Conservation (phyloP, 2,888 invertebrate genomes). For the Fissipunctia ypsillon region DNA sequence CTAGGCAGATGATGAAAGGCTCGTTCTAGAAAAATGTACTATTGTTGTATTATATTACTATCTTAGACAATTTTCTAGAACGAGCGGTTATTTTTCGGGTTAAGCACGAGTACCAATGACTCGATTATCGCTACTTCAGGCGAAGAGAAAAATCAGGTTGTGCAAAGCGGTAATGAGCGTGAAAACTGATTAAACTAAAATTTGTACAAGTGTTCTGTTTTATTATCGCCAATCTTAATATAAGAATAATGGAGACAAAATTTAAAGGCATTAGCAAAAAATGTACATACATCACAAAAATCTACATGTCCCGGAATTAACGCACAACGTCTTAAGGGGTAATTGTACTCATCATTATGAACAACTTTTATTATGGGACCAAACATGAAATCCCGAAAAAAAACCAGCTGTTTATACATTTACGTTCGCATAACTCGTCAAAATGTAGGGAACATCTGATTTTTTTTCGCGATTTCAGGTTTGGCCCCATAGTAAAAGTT, state of each 20-base stretch:
- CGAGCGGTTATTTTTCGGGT: not conserved
- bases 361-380: no score
- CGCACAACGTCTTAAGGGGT: no score
- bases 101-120: not conserved
- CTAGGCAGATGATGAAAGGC: no score
- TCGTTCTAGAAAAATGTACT: not conserved
- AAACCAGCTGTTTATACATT: no score
- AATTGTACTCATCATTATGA: no score
- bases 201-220: not conserved
- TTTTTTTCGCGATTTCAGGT: no score
- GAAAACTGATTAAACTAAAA: constrained; percentile 24
- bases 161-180: constrained; percentile 19
- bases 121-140: not conserved
- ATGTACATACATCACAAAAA: no score
- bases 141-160: not conserved
- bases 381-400: no score
- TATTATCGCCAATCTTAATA: constrained; percentile 5
- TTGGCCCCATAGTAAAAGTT: no score
- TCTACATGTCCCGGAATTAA: no score
- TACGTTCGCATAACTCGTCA: no score
- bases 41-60: not conserved
- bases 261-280: constrained; percentile 28
- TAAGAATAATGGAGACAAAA: constrained; percentile 20
- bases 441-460: no score
- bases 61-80: not conserved